phyloP scores from a whole-genome alignment of 2,888 invertebrate genomes.

The Litoditis marina region DNA sequence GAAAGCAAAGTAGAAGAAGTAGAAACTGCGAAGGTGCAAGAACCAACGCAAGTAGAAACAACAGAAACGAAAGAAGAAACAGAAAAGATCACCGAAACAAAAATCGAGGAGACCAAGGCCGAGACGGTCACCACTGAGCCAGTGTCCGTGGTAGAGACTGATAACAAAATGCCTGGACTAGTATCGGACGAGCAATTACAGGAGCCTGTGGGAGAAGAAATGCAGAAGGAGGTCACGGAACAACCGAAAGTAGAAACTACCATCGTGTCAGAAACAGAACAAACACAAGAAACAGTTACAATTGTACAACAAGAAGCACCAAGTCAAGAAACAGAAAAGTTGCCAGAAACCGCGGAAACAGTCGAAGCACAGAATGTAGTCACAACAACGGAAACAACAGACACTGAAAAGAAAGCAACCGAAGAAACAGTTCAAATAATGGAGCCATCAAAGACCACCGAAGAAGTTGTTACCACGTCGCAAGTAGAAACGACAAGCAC shows the following conservation, averaged over 20 bases:
- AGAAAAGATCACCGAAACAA: background rate
- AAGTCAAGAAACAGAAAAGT: background rate
- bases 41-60: too few species aligned
- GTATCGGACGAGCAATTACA: background rate
- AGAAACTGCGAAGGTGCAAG: too few species aligned
- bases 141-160: background rate
- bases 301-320: background rate
- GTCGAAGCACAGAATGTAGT: background rate
- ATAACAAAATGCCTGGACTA: background rate
- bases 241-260: background rate
- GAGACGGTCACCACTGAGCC: background rate
- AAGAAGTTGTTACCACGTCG: too few species aligned
- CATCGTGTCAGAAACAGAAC: background rate
- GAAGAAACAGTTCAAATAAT: conserved; percentile 11
- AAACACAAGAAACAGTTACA: background rate
- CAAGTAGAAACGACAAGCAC: too few species aligned
- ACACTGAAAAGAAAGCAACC: conserved; percentile 12
- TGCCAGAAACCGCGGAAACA: background rate
- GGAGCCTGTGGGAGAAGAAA: background rate
- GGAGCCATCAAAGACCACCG: conserved; percentile 12
- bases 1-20: too few species aligned
- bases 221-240: background rate
- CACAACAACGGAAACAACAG: background rate
- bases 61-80: background rate
- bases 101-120: conserved; percentile 1